phyloP scores from a whole-genome alignment of 2,113 vertebrate species.

The Ammodytes marinus region DNA sequence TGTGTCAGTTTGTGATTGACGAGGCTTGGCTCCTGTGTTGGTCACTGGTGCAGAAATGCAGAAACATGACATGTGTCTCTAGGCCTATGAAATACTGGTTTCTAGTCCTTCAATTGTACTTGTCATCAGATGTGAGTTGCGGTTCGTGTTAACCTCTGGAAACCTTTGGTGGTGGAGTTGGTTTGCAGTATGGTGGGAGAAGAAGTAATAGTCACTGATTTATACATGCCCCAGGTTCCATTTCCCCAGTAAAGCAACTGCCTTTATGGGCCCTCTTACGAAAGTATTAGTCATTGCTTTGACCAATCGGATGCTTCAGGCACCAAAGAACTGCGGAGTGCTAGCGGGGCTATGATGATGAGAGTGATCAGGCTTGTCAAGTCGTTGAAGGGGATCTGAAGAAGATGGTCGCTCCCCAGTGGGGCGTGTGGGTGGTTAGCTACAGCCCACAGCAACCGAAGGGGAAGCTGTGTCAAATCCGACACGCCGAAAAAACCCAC shows the following conservation, averaged over 20 bases:
- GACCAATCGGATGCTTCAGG: conserved; percentile 55
- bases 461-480: conserved; percentile 69
- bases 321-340: conserved; percentile 32
- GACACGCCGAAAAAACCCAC: conserved; percentile 59
- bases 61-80: conserved; percentile 56
- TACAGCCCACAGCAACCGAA: conserved; percentile 61
- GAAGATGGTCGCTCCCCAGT: conserved; percentile 58
- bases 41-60: conserved; percentile 54
- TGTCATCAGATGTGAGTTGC: conserved; percentile 44
- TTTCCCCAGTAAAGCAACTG: conserved; percentile 12
- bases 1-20: conserved; percentile 63
- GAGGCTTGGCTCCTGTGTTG: conserved; percentile 34
- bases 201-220: conserved; percentile 17
- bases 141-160: conserved; percentile 12
- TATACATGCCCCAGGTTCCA: conserved; percentile 20
- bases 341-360: conserved; percentile 53
- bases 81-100: conserved; percentile 21
- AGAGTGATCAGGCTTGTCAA: conserved; percentile 70
- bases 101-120: conserved; percentile 34
- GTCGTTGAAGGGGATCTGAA: conserved; percentile 64
- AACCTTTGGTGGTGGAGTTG: not conserved
- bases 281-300: conserved; percentile 39
- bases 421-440: conserved; percentile 64
- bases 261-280: conserved; percentile 23
- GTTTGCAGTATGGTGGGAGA: not conserved